Conservation (phyloP, 1,140 invertebrate species). For the Macrobrachium rosenbergii region DNA sequence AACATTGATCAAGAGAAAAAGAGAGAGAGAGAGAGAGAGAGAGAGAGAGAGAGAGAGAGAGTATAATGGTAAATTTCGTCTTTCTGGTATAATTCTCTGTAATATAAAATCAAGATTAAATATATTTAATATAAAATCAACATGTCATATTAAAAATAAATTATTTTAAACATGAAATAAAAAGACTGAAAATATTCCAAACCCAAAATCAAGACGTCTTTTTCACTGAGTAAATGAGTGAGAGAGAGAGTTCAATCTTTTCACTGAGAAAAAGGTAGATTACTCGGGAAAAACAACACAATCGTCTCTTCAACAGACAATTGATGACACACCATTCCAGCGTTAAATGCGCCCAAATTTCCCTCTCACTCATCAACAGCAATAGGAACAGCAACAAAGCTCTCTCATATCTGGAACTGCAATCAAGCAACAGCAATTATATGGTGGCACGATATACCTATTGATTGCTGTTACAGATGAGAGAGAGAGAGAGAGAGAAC, state of each 20-base stretch:
- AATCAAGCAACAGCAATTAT: too few relatives aligned
- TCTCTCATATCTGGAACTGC: too few relatives aligned
- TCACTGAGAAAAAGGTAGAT: neutral
- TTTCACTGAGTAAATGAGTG: neutral
- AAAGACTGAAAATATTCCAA: too few relatives aligned
- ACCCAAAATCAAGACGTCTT: too few relatives aligned
- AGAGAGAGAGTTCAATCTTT: neutral
- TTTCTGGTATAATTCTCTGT: too few relatives aligned
- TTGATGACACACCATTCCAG: neutral
- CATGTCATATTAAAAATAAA: too few relatives aligned
- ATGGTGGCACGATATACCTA: too few relatives aligned
- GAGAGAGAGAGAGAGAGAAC: too few relatives aligned
- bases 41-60: slow-evolving; percentile 18
- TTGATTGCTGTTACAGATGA: too few relatives aligned
- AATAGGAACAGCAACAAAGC: too few relatives aligned
- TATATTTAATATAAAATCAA: neutral
- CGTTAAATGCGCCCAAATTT: neutral
- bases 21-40: neutral
- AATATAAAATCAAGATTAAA: too few relatives aligned
- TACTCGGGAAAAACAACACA: neutral
- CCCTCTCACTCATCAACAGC: neutral
- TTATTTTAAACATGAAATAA: neutral
- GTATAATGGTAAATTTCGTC: too few relatives aligned
- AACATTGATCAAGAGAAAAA: neutral
- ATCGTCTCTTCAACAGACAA: neutral